phyloP scores from a whole-genome alignment of 2,888 invertebrate genomes.

The Agrotis segetum region DNA sequence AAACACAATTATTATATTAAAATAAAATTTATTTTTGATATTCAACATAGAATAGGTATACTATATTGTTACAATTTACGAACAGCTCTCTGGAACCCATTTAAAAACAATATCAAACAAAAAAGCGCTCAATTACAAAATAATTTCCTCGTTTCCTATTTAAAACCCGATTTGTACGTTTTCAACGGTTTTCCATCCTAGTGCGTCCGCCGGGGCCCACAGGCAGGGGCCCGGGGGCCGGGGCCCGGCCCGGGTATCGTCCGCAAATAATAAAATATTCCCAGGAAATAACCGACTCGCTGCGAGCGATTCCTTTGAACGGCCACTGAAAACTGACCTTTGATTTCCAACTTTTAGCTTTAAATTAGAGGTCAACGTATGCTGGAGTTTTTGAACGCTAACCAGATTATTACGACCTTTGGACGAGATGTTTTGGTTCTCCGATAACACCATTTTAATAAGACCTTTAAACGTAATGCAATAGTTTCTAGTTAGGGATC shows the following conservation, averaged over 20 bases:
- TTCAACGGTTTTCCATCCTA: constrained; percentile 55
- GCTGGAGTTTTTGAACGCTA: constrained; percentile 6
- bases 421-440: constrained; percentile 41
- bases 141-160: constrained; percentile 48
- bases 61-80: neutral
- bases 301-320: constrained; percentile 43
- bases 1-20: neutral
- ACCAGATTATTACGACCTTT: constrained; percentile 51
- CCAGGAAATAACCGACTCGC: constrained; percentile 54
- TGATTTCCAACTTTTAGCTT: neutral
- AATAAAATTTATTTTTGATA: neutral
- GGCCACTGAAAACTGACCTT: constrained; percentile 27
- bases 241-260: constrained; percentile 22
- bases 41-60: neutral
- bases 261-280: constrained; percentile 64
- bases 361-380: constrained; percentile 1
- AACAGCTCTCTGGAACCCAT: neutral
- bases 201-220: constrained; percentile 30
- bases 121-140: constrained; percentile 39
- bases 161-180: constrained; percentile 45
- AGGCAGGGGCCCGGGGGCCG: neutral
- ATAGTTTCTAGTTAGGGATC: neutral
- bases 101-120: constrained; percentile 27
- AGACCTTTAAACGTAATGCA: constrained; percentile 3
- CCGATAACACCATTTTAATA: constrained; percentile 21